Conservation (phyloP, 92 coral and sea anemone genomes). For the Montipora capitata region DNA sequence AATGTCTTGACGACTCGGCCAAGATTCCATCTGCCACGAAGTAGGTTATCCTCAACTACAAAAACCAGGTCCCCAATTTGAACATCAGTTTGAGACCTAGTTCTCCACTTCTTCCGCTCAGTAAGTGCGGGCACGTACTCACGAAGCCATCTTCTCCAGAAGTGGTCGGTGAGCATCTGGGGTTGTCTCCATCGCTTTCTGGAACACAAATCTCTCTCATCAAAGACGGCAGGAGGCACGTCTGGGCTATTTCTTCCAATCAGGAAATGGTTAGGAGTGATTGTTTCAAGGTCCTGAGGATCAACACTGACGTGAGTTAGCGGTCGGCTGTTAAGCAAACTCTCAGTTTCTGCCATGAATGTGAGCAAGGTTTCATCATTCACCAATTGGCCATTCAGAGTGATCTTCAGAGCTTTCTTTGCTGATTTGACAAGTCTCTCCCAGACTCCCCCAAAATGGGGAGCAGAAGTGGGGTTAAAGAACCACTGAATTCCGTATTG, state of each 20-base stretch:
- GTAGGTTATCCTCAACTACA: constrained; percentile 49
- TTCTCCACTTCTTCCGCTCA: constrained; percentile 56
- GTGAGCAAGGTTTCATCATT: constrained; percentile 56
- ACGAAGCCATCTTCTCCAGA: constrained; percentile 70
- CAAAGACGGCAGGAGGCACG: constrained; percentile 45
- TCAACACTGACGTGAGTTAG: constrained; percentile 47
- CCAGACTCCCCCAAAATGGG: constrained; percentile 60
- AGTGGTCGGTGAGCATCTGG: constrained; percentile 50
- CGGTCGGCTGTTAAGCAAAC: constrained; percentile 25
- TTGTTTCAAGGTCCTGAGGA: constrained; percentile 38
- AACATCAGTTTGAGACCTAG: not conserved
- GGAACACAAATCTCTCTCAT: constrained; percentile 41
- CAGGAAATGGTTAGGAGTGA: constrained; percentile 58
- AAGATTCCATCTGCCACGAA: constrained; percentile 54
- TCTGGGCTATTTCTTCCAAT: constrained; percentile 45
- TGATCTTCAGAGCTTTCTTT: constrained; percentile 54
- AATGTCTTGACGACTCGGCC: constrained; percentile 41
- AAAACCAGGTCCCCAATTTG: constrained; percentile 48
- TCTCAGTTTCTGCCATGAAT: constrained; percentile 24
- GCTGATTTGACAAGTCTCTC: constrained; percentile 48
- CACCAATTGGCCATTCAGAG: constrained; percentile 48
- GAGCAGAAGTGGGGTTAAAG: constrained; percentile 55
- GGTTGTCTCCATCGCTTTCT: constrained; percentile 66
- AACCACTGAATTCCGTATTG: constrained; percentile 39
- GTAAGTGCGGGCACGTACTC: constrained; percentile 69